Percentiles rank a stretch among this genome's conserved stretches.
Evolutionary conservation across 1,140 invertebrate genomes (phyloP).

Genomic region (Hycleus cichorii): DNA sequence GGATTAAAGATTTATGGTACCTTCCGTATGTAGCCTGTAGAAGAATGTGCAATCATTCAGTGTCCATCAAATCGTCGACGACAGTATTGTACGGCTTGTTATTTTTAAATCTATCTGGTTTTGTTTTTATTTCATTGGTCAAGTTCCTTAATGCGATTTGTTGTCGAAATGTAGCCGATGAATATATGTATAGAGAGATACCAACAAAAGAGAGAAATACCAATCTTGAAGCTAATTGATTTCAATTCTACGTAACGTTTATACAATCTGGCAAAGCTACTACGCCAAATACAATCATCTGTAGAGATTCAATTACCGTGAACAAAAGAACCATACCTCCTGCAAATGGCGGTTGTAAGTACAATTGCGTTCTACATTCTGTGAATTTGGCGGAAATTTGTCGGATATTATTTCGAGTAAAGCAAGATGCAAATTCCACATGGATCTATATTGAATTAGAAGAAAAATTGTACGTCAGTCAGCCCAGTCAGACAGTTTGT

Average conservation of each 20-base stretch:
- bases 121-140: no score
- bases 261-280: constrained; percentile 27
- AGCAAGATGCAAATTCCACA: no score
- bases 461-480: constrained; percentile 11
- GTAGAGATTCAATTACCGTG: constrained; percentile 36
- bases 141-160: no score
- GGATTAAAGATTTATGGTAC: constrained; percentile 23
- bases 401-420: no score
- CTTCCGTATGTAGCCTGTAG: background rate
- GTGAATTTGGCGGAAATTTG: no score
- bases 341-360: constrained; percentile 35
- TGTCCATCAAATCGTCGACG: background rate
- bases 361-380: constrained; percentile 28
- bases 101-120: no score
- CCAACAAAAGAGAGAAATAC: no score
- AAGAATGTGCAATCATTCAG: constrained; percentile 11
- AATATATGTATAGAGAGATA: no score
- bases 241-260: constrained; percentile 35
- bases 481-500: constrained; percentile 6
- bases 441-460: no score
- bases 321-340: constrained; percentile 37
- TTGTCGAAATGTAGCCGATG: no score
- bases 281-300: constrained; percentile 28
- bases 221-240: constrained; percentile 30
- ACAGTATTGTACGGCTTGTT: no score